Conservation (phyloP, 2,797 vertebrate genomes). For the Apogon talboti region DNA sequence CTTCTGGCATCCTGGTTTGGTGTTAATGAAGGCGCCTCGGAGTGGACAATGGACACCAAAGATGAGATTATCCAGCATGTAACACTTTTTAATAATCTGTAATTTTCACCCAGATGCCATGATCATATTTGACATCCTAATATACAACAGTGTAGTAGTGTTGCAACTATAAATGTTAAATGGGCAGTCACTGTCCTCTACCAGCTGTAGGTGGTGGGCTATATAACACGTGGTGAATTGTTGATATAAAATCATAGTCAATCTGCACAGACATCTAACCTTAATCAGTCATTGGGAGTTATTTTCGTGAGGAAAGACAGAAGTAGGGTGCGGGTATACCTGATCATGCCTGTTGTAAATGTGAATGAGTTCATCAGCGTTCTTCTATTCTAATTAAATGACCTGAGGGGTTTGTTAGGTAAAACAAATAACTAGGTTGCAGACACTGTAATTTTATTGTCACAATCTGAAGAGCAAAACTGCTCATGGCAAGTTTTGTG, state of each 20-base stretch:
- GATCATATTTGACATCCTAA: conserved; percentile 45
- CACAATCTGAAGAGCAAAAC: no score
- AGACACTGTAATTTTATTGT: no score
- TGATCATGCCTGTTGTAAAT: background rate
- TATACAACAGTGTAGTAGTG: conserved; percentile 20
- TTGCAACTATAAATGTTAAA: conserved; percentile 1
- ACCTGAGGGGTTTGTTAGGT: no score
- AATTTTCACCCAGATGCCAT: conserved; percentile 24
- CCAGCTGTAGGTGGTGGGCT: conserved; percentile 15
- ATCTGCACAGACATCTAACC: background rate
- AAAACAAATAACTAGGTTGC: no score
- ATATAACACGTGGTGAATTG: conserved; percentile 43
- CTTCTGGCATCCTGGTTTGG: conserved; percentile 43
- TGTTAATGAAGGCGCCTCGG: background rate
- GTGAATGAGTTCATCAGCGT: background rate
- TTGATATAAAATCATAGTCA: conserved; percentile 1
- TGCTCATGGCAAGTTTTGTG: no score
- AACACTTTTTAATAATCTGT: background rate
- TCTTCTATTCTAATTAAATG: background rate
- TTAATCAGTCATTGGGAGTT: background rate
- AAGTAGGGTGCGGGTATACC: conserved; percentile 1
- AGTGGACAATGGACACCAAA: conserved; percentile 20
- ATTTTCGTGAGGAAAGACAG: background rate
- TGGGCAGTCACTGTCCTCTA: background rate
- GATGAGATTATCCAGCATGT: background rate